phyloP scores from a whole-genome alignment of 2,113 vertebrate species.

The Podocnemis expansa region DNA sequence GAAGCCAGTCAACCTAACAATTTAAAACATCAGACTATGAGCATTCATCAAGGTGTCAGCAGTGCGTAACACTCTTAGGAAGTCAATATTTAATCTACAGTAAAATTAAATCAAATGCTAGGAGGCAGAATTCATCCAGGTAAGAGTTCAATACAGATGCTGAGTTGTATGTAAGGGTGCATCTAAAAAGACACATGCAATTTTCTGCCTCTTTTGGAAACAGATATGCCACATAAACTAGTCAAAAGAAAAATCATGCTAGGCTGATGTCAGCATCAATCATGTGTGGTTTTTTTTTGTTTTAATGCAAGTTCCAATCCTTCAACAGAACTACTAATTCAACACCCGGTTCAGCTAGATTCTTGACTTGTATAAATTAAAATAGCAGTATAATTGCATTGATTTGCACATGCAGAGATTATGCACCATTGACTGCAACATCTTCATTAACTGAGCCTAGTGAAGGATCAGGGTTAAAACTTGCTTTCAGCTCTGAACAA shows the following conservation, averaged over 20 bases:
- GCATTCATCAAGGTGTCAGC: conserved; percentile 30
- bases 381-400: neutral
- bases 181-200: neutral
- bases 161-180: neutral
- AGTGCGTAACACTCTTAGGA: neutral
- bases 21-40: conserved; percentile 5
- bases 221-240: fast-evolving
- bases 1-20: neutral
- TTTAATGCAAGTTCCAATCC: neutral
- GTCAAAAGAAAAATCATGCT: neutral
- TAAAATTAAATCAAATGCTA: conserved; percentile 46
- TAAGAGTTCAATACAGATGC: neutral
- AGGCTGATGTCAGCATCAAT: neutral
- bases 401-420: neutral
- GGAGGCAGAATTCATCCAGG: neutral
- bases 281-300: fast-evolving
- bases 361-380: neutral
- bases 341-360: neutral
- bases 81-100: conserved; percentile 55
- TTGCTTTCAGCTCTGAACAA: neutral
- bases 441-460: fast-evolving
- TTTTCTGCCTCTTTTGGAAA: neutral
- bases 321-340: neutral
- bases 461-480: neutral
- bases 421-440: fast-evolving